These are phyloP conservation scores for Oxytorus armatus DNA, from an alignment of 2,888 invertebrate genomes.

Conservation along the genomic window DNA sequence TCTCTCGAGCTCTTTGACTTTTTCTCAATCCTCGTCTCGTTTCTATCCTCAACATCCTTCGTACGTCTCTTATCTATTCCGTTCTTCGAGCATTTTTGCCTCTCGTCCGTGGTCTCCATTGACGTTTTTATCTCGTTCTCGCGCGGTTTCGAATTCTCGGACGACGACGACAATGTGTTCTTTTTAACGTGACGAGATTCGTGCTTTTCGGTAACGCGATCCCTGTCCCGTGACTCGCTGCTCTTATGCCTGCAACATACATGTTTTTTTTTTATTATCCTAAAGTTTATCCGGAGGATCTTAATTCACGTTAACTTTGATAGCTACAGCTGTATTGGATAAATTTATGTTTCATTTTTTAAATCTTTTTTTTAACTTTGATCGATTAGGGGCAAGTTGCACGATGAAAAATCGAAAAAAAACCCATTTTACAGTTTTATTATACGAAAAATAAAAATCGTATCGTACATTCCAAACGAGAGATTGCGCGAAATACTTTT, in stretches of 20 bases:
- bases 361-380: neutral
- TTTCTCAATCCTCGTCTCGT: conserved; percentile 71
- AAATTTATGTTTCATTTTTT: neutral
- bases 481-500: too few relatives aligned
- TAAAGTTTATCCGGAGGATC: conserved; percentile 9
- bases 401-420: too few relatives aligned
- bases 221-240: conserved; percentile 71
- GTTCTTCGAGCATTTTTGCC: conserved; percentile 66
- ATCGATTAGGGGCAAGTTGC: too few relatives aligned
- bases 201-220: conserved; percentile 69
- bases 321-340: neutral
- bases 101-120: conserved; percentile 55
- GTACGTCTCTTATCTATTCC: conserved; percentile 54
- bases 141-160: conserved; percentile 65
- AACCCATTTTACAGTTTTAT: too few relatives aligned
- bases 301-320: neutral
- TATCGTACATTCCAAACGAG: too few relatives aligned
- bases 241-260: conserved; percentile 68
- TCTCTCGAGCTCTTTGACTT: conserved; percentile 66
- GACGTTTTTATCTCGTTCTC: conserved; percentile 64
- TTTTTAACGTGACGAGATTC: conserved; percentile 72
- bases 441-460: too few relatives aligned
- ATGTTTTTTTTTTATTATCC: conserved; percentile 12
- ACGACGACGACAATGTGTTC: conserved; percentile 62
- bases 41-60: conserved; percentile 61